phyloP scores from a whole-genome alignment of 2,797 vertebrate species.

The Carapus acus region DNA sequence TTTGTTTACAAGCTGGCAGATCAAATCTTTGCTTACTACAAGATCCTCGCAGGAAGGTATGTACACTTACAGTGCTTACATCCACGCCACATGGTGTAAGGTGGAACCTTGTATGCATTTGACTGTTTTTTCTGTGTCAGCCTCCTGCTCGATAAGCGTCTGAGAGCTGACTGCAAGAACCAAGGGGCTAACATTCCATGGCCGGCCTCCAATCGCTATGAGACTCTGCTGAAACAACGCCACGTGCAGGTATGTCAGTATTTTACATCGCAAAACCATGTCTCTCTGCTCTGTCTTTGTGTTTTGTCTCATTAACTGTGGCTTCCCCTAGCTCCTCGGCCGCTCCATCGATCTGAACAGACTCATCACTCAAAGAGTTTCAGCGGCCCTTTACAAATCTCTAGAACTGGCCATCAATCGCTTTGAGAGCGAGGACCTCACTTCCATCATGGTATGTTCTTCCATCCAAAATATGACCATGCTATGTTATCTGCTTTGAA shows the following conservation, averaged over 20 bases:
- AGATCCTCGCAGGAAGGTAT: constrained; percentile 94
- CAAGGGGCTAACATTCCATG: constrained; percentile 88
- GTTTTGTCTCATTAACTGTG: background rate
- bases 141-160: constrained; percentile 90
- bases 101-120: too few relatives aligned
- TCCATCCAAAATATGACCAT: too few relatives aligned
- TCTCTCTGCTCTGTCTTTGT: background rate
- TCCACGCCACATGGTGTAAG: too few relatives aligned
- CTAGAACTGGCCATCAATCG: constrained; percentile 91
- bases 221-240: constrained; percentile 92
- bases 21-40: constrained; percentile 97
- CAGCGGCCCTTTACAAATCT: constrained; percentile 88
- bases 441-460: constrained; percentile 84
- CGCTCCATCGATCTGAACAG: constrained; percentile 96
- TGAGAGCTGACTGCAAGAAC: constrained; percentile 92
- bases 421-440: constrained; percentile 97
- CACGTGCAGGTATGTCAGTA: constrained; percentile 90
- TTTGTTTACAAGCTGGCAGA: constrained; percentile 98
- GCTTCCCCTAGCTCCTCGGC: constrained; percentile 86
- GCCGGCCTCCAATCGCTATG: constrained; percentile 87
- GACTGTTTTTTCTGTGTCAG: constrained; percentile 64
- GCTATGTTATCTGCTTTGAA: too few relatives aligned
- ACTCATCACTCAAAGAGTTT: constrained; percentile 93
- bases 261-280: too few relatives aligned
- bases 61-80: too few relatives aligned